Conservation (phyloP, 35 echinoderm and acorn worm species). For the Heliocidaris erythrogramma region DNA sequence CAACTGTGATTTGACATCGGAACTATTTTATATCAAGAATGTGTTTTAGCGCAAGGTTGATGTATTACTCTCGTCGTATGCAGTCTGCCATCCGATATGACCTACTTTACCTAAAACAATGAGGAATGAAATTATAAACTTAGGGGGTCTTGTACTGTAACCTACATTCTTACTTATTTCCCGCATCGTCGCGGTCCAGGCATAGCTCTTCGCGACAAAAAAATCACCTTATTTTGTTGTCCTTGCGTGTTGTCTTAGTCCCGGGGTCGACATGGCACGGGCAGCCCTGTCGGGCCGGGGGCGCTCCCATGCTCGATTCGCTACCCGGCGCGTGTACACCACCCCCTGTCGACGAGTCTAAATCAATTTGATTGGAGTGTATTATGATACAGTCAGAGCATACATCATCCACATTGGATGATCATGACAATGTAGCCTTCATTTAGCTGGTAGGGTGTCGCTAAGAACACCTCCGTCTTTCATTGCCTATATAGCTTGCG, state of each 20-base stretch:
- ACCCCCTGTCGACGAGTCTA: not conserved
- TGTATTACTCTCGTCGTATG: not conserved
- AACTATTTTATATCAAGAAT: not conserved
- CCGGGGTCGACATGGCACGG: not conserved
- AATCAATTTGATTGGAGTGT: constrained; percentile 29
- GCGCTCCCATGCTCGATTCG: not conserved
- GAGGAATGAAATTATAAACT: not conserved
- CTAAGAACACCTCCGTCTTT: not conserved
- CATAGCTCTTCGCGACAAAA: not conserved
- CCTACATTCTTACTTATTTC: not conserved
- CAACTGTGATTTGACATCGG: not conserved
- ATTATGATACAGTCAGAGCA: constrained; percentile 29
- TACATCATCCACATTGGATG: not conserved
- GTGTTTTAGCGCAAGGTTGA: not conserved
- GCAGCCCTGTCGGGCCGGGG: not conserved
- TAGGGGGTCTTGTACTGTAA: not conserved
- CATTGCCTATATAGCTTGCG: not conserved
- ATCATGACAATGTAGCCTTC: constrained; percentile 16
- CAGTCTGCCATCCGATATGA: not conserved
- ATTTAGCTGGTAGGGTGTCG: not conserved
- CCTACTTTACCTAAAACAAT: constrained; percentile 4
- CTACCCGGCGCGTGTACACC: not conserved
- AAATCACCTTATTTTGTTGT: not conserved
- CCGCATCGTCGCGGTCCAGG: not conserved
- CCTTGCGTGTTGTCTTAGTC: not conserved